Base-by-base conservation (phyloP, 2,888 invertebrate genomes). In the Cataglyphis rosenhaueri region DNA sequence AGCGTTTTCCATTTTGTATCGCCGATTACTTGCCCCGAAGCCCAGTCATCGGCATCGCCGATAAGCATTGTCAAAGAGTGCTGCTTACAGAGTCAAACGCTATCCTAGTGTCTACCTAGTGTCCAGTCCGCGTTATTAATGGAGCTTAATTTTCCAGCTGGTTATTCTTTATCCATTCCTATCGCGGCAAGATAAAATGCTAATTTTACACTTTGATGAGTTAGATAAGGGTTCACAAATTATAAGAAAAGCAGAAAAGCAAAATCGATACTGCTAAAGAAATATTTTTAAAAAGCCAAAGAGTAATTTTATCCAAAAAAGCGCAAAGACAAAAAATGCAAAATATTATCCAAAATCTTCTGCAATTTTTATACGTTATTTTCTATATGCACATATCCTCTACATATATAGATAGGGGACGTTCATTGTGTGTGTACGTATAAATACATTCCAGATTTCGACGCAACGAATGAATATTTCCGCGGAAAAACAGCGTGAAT, bases 1-100 rank as follows among this genome's bases (percentile, higher is more conserved):
- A 78, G 41, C 62, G 62, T 71, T 84, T 85, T 89, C 82, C 83
- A 71, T 73, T 81, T 76, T 73, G 64, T 84, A 82, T 71, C 81
- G 73, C 64, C 84, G 82, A 85, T 84, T 81, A 73, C 84, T 84
- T 83, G 71, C 73, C 78, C 78, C 66, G 65, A 6, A 55, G 73
- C 70, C 76, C 64, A 44, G 29, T 74, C 74, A 4, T n/a, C 71
- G 41, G 57, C 62, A 57, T 5, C 35, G 78, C 12, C 64, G 84
- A 84, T 85, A 81, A 84, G 81, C 75, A 84, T 71, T 81, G 81
- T 81, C 83, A 84, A 81, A 75, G 68, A 35, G 70, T 35, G n/a
- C 66, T 52, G 44, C 65, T 41, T 71, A 61, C 65, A 48, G 8
- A 52, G 44, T 79, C 79, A 71, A 78, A 83, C 52, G 81, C 48